Evolutionary conservation across 2,888 invertebrate genomes (phyloP).

Genomic region (Metallyticus violacea): DNA sequence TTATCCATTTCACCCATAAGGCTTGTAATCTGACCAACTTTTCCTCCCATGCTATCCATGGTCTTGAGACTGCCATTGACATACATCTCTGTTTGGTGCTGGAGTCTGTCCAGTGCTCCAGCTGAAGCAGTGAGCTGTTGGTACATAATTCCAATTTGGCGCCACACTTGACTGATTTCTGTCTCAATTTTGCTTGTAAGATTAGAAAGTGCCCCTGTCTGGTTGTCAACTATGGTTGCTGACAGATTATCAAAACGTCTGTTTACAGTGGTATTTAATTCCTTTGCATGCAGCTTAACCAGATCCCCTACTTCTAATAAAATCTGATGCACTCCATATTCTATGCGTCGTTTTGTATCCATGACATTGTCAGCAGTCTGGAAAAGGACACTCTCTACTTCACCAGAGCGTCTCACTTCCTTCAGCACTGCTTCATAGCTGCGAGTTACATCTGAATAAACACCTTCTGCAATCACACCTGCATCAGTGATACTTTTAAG

Average conservation of each 20-base stretch:
- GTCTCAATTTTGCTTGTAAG: conserved; percentile 73
- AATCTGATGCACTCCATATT: conserved; percentile 81
- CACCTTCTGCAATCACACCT: conserved; percentile 54
- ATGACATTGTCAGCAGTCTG: conserved; percentile 82
- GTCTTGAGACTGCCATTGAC: conserved; percentile 74
- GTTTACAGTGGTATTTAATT: conserved; percentile 64
- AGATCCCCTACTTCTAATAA: conserved; percentile 70
- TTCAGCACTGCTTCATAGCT: conserved; percentile 54
- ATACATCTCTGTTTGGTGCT: conserved; percentile 73
- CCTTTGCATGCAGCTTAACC: conserved; percentile 61
- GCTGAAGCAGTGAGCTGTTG: conserved; percentile 76
- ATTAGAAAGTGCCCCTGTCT: conserved; percentile 68
- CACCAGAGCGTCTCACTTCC: conserved; percentile 57
- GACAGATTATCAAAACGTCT: conserved; percentile 70
- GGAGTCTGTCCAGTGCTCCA: conserved; percentile 69
- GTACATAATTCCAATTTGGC: conserved; percentile 86
- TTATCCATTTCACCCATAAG: conserved; percentile 75
- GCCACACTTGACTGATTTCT: conserved; percentile 83
- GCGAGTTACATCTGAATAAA: conserved; percentile 54
- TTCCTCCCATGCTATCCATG: conserved; percentile 75
- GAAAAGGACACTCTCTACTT: conserved; percentile 73
- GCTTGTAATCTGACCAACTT: conserved; percentile 73
- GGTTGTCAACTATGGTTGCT: conserved; percentile 65
- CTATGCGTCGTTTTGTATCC: conserved; percentile 79
- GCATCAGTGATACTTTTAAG: conserved; percentile 58